Evolutionary conservation across 2,113 vertebrate genomes (phyloP).

Genomic region (Alectura lathami): DNA sequence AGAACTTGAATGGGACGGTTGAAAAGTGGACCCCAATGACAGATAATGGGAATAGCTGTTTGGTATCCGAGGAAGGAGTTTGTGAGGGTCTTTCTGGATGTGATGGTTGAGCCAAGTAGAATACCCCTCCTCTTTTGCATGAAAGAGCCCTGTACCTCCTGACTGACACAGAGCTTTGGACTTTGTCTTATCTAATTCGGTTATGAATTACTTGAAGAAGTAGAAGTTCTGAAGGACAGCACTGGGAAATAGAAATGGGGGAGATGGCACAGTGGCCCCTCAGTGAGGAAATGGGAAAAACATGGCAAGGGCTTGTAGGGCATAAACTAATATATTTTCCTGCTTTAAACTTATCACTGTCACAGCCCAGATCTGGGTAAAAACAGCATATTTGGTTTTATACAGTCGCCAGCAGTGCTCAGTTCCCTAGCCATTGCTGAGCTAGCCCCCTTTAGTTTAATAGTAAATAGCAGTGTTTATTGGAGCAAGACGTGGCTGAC

Average conservation of each 20-base stretch:
- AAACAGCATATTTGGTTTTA: background rate
- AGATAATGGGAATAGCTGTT: background rate
- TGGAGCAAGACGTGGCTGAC: constrained; percentile 32
- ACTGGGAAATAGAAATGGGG: background rate
- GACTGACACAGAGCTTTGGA: background rate
- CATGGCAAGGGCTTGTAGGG: background rate
- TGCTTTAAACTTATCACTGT: background rate
- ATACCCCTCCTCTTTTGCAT: background rate
- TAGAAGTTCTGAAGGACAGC: too few species aligned
- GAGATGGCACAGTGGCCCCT: background rate
- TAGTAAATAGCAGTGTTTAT: constrained; percentile 27
- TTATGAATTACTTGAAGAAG: background rate
- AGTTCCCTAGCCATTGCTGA: background rate
- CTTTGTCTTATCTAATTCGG: background rate
- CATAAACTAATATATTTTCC: background rate
- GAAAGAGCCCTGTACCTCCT: background rate
- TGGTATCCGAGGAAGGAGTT: background rate
- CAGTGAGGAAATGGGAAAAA: background rate
- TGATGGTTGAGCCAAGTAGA: background rate
- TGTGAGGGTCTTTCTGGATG: background rate
- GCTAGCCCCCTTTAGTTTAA: background rate
- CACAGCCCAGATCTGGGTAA: background rate
- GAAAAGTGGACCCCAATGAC: background rate
- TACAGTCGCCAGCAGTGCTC: background rate
- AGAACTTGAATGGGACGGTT: background rate